Percentiles rank a stretch among this genome's conserved stretches.
phyloP scores from a whole-genome alignment of 1,140 invertebrate species.

The Hirudo medicinalis region DNA sequence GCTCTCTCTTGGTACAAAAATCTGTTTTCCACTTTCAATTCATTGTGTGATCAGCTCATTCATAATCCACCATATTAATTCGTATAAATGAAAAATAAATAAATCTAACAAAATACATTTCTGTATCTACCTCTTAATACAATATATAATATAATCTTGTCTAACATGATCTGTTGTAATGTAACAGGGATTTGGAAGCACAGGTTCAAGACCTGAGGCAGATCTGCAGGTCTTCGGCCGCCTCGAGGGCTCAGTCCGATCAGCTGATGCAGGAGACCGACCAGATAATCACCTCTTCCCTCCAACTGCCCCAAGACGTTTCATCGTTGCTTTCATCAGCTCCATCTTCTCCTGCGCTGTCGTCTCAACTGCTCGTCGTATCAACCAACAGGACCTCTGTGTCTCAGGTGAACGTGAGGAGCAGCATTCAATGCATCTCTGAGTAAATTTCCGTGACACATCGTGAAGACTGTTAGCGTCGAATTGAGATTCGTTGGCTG shows the following conservation, averaged over 20 bases:
- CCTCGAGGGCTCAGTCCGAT: slow-evolving; percentile 10
- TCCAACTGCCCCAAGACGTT: neutral
- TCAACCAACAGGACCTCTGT: neutral
- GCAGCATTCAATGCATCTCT: neutral
- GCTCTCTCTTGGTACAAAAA: no score
- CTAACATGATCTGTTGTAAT: no score
- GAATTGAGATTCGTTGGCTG: no score
- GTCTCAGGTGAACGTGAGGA: neutral
- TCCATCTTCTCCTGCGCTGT: neutral
- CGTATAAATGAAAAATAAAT: no score
- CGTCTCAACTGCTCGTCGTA: neutral
- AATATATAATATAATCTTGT: no score
- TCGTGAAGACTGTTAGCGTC: no score
- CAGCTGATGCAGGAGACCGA: neutral
- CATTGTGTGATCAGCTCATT: no score
- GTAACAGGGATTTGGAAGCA: slow-evolving; percentile 20
- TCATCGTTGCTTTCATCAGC: neutral
- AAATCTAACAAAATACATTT: neutral
- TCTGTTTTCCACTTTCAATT: no score
- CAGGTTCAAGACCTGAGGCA: slow-evolving; percentile 21
- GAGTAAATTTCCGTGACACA: neutral
- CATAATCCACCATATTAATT: no score
- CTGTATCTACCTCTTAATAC: no score
- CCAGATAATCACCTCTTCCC: neutral
- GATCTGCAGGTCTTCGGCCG: slow-evolving; percentile 19